Conservation (phyloP, 2,797 vertebrate species). For the Galagoides demidoff region DNA sequence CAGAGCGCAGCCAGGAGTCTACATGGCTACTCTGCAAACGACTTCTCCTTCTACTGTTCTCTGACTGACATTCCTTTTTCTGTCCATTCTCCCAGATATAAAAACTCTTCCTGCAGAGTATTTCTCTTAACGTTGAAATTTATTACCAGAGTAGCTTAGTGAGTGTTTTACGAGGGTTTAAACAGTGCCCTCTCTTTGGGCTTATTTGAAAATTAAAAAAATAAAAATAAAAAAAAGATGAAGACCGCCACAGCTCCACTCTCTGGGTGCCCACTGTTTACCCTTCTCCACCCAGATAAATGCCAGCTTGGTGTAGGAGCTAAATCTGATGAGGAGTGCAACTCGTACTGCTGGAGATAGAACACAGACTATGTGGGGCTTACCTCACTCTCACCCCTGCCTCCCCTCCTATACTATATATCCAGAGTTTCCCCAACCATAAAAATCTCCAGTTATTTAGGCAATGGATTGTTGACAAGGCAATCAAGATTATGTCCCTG, state of each 20-base stretch:
- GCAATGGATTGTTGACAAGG: constrained; percentile 56
- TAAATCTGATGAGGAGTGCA: constrained; percentile 32
- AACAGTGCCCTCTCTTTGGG: not conserved
- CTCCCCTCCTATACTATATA: not conserved
- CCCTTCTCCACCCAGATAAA: constrained; percentile 59
- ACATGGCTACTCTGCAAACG: not conserved
- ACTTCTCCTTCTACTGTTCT: not conserved
- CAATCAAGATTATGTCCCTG: constrained; percentile 32
- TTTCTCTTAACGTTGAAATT: constrained; percentile 1
- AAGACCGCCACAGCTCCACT: not conserved
- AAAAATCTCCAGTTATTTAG: constrained; percentile 59
- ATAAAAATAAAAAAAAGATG: not conserved
- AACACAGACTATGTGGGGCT: not conserved
- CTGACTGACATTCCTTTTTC: not conserved
- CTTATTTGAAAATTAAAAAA: not conserved
- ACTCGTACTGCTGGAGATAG: not conserved
- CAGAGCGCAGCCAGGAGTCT: not conserved
- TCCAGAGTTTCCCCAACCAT: constrained; percentile 39
- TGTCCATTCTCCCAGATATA: not conserved
- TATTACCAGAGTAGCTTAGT: not conserved
- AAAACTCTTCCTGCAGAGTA: not conserved
- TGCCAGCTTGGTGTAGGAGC: not conserved
- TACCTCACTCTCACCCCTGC: not conserved
- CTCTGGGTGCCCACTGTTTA: constrained; percentile 21
- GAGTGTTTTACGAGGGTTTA: not conserved